Evolutionary conservation across 2,797 vertebrate genomes (phyloP).

Genomic region (Alauda arvensis): DNA sequence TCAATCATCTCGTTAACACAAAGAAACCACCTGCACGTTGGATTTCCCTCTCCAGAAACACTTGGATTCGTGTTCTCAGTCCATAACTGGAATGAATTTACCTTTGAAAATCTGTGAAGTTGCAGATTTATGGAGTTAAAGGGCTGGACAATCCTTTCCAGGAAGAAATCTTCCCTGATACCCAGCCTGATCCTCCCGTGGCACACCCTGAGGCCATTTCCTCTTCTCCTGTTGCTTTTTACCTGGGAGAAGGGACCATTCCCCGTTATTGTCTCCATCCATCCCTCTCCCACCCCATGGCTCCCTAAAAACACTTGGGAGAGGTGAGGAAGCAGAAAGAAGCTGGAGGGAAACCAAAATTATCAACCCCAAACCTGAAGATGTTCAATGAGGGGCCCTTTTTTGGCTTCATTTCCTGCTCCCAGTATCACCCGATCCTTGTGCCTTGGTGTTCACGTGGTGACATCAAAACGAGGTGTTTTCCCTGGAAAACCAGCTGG

Average conservation of each 20-base stretch:
- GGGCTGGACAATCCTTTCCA: background rate
- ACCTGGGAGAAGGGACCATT: background rate
- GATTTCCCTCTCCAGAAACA: background rate
- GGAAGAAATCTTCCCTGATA: background rate
- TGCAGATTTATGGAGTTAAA: background rate
- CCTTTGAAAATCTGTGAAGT: background rate
- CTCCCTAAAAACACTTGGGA: background rate
- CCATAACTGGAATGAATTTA: background rate
- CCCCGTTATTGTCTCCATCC: background rate
- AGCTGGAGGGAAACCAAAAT: background rate
- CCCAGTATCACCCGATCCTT: background rate
- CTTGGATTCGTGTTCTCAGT: background rate
- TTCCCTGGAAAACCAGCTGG: background rate
- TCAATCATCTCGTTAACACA: background rate
- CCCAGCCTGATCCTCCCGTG: background rate
- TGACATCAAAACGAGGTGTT: background rate
- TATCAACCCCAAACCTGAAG: accelerated
- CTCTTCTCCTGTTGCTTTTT: background rate
- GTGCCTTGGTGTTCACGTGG: accelerated
- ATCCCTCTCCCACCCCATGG: accelerated
- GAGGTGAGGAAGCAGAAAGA: background rate
- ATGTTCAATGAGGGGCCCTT: background rate
- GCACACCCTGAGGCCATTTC: accelerated
- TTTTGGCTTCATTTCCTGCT: background rate
- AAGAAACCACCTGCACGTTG: accelerated